Percentiles rank a stretch among this genome's conserved stretches.
Conservation (phyloP, 2,113 vertebrate species). For the Macaca fascicularis region T2T-MFA8v1.1 NC_088386.1:70783001-70783500, state of each 20-base stretch:
- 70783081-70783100: not conserved
- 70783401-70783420: not conserved
- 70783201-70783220: not conserved
- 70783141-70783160: not conserved
- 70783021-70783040: not conserved
- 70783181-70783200: not conserved
- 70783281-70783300: not conserved
- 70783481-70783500: not conserved
- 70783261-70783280: not conserved
- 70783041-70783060: not conserved
- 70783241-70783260: not conserved
- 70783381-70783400: constrained; percentile 8
- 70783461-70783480: not conserved
- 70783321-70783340: not conserved
- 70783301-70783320: not conserved
- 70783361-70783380: not conserved
- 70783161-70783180: not conserved
- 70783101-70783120: no score
- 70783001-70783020: not conserved
- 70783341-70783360: no score
- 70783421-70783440: not conserved
- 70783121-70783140: no score
- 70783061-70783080: not conserved
- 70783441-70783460: not conserved
- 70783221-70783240: not conserved